Evolutionary conservation across 37 sponge, comb jelly and placozoan genomes (phyloP).

Genomic region (Chondrilla cf. caribensis): DNA sequence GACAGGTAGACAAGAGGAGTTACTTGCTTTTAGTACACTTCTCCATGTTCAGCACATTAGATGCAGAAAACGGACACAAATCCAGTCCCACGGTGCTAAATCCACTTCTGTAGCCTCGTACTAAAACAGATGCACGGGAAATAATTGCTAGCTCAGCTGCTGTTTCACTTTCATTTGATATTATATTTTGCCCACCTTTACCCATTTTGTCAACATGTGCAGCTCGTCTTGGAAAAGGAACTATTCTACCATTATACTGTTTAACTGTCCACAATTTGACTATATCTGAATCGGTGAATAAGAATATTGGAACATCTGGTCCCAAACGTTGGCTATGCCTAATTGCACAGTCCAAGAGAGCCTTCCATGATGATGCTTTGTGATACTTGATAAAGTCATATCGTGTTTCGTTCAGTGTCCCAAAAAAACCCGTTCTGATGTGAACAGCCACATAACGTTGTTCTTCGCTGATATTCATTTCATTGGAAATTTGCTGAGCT

Average conservation of each 20-base stretch:
- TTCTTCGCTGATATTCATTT: background rate
- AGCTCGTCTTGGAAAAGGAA: background rate
- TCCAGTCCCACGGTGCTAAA: too few relatives aligned
- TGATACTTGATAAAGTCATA: background rate
- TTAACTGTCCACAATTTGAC: conserved; percentile 21
- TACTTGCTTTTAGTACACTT: too few relatives aligned
- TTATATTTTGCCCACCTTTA: background rate
- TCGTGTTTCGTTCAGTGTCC: conserved; percentile 11
- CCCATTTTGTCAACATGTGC: conserved; percentile 1
- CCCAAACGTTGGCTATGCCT: background rate
- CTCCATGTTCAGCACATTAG: too few relatives aligned
- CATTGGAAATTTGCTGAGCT: background rate
- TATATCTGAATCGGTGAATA: conserved; percentile 29
- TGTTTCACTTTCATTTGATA: too few relatives aligned
- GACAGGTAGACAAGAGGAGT: too few relatives aligned
- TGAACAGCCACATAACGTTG: conserved; percentile 29
- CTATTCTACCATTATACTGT: conserved; percentile 10
- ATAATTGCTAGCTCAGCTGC: too few relatives aligned
- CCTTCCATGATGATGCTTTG: background rate
- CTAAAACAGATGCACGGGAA: too few relatives aligned
- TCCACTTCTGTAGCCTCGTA: too few relatives aligned
- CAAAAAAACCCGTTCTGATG: conserved; percentile 40
- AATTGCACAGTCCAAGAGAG: conserved; percentile 25
- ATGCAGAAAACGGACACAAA: too few relatives aligned
- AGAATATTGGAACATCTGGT: background rate